Evolutionary conservation across 2,888 invertebrate species (phyloP).

Genomic region (Apomyelois bistriatella): DNA sequence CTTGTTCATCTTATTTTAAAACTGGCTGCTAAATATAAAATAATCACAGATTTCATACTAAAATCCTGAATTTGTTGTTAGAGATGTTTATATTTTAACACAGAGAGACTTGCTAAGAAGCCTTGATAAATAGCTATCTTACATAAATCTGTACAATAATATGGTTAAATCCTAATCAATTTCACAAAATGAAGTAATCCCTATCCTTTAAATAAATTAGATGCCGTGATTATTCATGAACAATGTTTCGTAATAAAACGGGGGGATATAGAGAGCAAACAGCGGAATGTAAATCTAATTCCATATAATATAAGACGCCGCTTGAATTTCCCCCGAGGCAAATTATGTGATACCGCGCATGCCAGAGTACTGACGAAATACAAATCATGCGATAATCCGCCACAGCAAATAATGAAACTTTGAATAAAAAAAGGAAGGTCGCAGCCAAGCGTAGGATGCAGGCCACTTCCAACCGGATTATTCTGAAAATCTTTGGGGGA

Average conservation of each 20-base stretch:
- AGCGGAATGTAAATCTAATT: slow-evolving; percentile 41
- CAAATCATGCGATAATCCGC: slow-evolving; percentile 23
- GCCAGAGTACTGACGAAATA: slow-evolving; percentile 23
- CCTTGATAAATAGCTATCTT: no score
- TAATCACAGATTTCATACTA: no score
- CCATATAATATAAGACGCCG: slow-evolving; percentile 37
- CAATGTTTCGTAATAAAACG: slow-evolving; percentile 22
- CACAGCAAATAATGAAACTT: neutral
- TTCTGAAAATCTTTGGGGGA: no score
- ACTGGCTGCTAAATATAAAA: no score
- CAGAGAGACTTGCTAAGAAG: no score
- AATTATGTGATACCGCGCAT: slow-evolving; percentile 38
- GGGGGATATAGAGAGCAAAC: slow-evolving; percentile 27
- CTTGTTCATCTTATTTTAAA: no score
- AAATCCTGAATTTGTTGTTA: no score
- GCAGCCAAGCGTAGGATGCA: no score
- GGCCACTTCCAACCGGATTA: no score
- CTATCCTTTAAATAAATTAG: slow-evolving; percentile 20
- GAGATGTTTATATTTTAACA: no score
- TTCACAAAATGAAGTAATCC: slow-evolving; percentile 5
- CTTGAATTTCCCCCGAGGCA: slow-evolving; percentile 52
- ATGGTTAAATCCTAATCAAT: neutral
- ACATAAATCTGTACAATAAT: no score
- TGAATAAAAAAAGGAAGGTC: no score
- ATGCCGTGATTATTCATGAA: slow-evolving; percentile 12